Percentiles rank a stretch among this genome's conserved stretches.
Evolutionary conservation across 2,113 vertebrate genomes (phyloP).

Genomic region (Delphinus delphis): DNA sequence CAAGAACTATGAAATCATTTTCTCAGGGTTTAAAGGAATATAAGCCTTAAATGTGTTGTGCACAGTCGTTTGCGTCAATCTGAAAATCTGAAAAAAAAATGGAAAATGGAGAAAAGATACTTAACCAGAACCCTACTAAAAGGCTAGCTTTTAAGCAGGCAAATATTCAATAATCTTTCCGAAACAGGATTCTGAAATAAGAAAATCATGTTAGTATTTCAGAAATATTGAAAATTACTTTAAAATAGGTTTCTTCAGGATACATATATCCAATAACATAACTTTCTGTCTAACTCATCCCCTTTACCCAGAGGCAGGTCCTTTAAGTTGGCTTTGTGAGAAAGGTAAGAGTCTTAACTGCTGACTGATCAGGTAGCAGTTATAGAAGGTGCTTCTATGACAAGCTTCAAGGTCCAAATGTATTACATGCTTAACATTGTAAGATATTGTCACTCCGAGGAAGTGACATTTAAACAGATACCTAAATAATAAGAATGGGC

Average conservation of each 20-base stretch:
- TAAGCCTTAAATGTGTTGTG: not conserved
- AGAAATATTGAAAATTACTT: not conserved
- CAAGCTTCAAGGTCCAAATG: not conserved
- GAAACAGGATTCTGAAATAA: conserved; percentile 3
- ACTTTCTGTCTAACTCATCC: not conserved
- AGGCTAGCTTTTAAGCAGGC: not conserved
- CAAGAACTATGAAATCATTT: not conserved
- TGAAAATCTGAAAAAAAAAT: not conserved
- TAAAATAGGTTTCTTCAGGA: not conserved
- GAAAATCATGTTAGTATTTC: not conserved
- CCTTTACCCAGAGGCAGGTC: not conserved
- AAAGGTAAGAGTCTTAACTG: not conserved
- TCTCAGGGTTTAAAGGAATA: not conserved
- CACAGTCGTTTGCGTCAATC: not conserved
- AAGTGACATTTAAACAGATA: not conserved
- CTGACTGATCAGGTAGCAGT: not conserved
- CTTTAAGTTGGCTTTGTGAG: not conserved
- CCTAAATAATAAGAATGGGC: not conserved
- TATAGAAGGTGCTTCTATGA: not conserved
- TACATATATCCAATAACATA: not conserved
- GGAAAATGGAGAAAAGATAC: not conserved
- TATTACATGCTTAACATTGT: not conserved
- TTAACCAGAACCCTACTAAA: not conserved
- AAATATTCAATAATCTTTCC: not conserved
- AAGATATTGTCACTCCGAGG: not conserved